These are phyloP conservation scores for Philereme vetulata DNA, from an alignment of 2,888 invertebrate genomes.

Conservation along the genomic window DNA sequence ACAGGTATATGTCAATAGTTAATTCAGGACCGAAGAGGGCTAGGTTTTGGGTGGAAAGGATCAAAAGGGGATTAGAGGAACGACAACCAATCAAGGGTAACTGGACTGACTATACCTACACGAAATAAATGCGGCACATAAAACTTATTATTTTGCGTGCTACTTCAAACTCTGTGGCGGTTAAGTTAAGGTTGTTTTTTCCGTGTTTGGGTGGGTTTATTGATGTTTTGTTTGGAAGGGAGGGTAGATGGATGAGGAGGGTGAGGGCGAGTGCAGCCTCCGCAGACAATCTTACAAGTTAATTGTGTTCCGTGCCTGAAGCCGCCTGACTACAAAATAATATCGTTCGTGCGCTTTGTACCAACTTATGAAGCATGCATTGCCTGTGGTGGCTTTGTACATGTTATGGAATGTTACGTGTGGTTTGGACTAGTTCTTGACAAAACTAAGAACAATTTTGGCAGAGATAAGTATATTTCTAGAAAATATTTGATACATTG, in stretches of 20 bases:
- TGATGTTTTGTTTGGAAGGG: constrained; percentile 83
- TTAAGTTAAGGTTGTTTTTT: constrained; percentile 48
- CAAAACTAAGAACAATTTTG: background rate
- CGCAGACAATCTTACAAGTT: constrained; percentile 84
- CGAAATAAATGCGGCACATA: constrained; percentile 83
- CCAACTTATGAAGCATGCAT: constrained; percentile 32
- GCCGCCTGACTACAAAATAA: constrained; percentile 79
- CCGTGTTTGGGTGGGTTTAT: constrained; percentile 63
- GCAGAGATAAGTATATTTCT: background rate
- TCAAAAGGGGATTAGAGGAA: constrained; percentile 88
- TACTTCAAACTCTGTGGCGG: constrained; percentile 47
- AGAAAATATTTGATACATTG: too few relatives aligned
- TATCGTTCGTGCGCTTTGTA: constrained; percentile 58
- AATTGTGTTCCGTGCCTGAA: constrained; percentile 83
- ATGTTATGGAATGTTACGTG: constrained; percentile 9
- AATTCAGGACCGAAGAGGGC: constrained; percentile 80
- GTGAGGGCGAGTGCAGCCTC: constrained; percentile 79
- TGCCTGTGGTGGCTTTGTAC: constrained; percentile 24
- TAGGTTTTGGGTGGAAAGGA: constrained; percentile 85
- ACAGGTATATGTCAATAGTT: constrained; percentile 83
- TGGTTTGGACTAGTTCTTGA: background rate
- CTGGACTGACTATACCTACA: constrained; percentile 83
- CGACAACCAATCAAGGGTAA: constrained; percentile 88
- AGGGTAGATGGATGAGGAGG: constrained; percentile 77
- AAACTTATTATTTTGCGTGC: constrained; percentile 61